Percentiles rank a stretch among this genome's conserved stretches.
phyloP scores from a whole-genome alignment of 2,797 vertebrate genomes.

The Dipus sagitta region DNA sequence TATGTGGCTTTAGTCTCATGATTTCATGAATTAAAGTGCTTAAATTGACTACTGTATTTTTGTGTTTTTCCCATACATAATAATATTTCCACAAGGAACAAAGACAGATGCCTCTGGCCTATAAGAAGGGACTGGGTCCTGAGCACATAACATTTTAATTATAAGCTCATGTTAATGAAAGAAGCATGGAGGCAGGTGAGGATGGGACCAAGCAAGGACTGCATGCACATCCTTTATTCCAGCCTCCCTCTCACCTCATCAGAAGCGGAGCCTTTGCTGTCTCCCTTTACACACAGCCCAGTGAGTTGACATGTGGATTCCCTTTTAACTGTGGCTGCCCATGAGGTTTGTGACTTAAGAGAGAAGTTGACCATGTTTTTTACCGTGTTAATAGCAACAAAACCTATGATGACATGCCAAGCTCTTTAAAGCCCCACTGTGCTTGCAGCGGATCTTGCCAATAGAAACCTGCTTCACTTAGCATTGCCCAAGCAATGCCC shows the following conservation, averaged over 20 bases:
- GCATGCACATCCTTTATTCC: conserved; percentile 65
- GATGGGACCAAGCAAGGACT: conserved; percentile 2
- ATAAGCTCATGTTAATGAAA: conserved; percentile 81
- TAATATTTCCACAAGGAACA: conserved; percentile 59
- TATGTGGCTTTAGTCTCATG: conserved; percentile 73
- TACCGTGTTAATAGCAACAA: conserved; percentile 73
- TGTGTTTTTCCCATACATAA: conserved; percentile 63
- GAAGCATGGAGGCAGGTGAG: conserved; percentile 62
- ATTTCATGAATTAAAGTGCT: conserved; percentile 78
- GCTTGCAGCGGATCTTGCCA: no score
- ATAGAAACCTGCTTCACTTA: not conserved
- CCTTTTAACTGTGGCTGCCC: conserved; percentile 81
- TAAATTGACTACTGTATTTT: conserved; percentile 76
- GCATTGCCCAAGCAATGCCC: not conserved
- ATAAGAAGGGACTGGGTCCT: conserved; percentile 58
- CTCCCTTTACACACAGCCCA: conserved; percentile 79
- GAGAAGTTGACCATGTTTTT: conserved; percentile 77
- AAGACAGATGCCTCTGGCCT: conserved; percentile 59
- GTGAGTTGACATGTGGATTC: conserved; percentile 81
- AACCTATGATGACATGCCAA: conserved; percentile 72
- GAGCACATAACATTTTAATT: conserved; percentile 79
- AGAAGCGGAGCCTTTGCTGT: conserved; percentile 81
- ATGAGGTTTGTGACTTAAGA: conserved; percentile 71
- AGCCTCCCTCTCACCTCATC: conserved; percentile 81
- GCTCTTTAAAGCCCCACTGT: not conserved